Evolutionary conservation across 2,797 vertebrate genomes (phyloP), one percentile per base, ranked within the genome.

Genomic region (Pachyuromys duprasi): DNA sequence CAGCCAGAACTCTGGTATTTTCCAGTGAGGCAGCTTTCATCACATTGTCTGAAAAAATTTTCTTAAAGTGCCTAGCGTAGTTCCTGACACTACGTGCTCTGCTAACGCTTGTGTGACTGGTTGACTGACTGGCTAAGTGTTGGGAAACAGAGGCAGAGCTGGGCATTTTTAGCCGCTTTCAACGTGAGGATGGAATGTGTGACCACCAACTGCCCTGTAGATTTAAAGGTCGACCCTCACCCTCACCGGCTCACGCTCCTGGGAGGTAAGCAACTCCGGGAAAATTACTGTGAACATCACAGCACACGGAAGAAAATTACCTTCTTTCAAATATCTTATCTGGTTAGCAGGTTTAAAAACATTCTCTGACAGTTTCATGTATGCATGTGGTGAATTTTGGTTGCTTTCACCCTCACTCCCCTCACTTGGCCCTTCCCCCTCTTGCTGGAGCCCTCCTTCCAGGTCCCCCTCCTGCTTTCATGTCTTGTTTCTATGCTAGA

Each of bases 311-410:
- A 69, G 42, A 63, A 90, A 95, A 82, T 8, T 18, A 26, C 24
- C 67, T 60, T 86, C 5, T 69, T 95, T 31, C 42, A 70, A 67
- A 36, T 67, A n/a, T 12, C 89, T 76, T 70, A 33, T 81, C 60
- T 33, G 31, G 39, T 90, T 87, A 84, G 15, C 78, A 62, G 31
- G 8, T 26, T 63, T 89, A 14, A 53, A 57, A 57, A 79, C 53
- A 26, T 39, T 72, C 33, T 36, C 26, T 18, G 24, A 36, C 8
- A 39, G 49, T 70, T 36, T 70, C 65, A 70, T 14, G 70, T 36
- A 55, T 9, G n/a, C 4, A 53, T 0, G 33, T 3, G 8, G 6
- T 70, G 45, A 26, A n/a, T 69, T 69, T 69, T n/a, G 45, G 33
- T 49, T 4, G 17, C 24, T 22, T 86, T n/a, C 1, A 1, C 18